These are phyloP conservation scores for Clarias platycephalus DNA, from an alignment of 2,797 vertebrate genomes.

Conservation along the genomic window DNA sequence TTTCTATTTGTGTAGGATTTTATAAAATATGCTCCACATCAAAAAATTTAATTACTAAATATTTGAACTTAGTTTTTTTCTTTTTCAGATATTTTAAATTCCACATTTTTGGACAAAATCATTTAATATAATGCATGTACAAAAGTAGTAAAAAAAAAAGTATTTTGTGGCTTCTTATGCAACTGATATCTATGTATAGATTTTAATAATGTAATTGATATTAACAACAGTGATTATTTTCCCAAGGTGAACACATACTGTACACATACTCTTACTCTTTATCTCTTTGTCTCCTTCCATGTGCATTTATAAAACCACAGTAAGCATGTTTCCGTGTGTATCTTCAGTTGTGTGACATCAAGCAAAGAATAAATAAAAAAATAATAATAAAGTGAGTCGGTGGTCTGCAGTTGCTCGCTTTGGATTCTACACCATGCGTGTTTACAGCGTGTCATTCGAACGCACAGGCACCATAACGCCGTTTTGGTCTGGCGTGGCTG, in stretches of 20 bases:
- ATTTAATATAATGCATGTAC: not conserved
- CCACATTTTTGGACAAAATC: not conserved
- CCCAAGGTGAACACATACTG: not conserved
- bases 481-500: conserved; percentile 49
- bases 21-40: not conserved
- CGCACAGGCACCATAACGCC: conserved; percentile 24
- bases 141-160: not conserved
- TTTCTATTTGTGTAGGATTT: not conserved
- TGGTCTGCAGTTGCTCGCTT: conserved; percentile 13
- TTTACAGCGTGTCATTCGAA: conserved; percentile 40
- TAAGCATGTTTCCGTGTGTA: conserved; percentile 30
- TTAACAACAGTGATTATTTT: conserved; percentile 1
- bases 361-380: not conserved
- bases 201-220: not conserved
- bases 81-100: not conserved
- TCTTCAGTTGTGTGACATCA: conserved; percentile 12
- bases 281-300: not conserved
- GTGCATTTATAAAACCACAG: conserved; percentile 46
- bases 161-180: not conserved
- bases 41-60: not conserved
- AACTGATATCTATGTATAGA: not conserved
- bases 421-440: conserved; percentile 24
- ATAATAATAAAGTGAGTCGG: conserved; percentile 12
- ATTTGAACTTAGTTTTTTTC: not conserved
- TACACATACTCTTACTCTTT: not conserved